Percentiles rank a stretch among this genome's conserved stretches.
Evolutionary conservation across 2,888 invertebrate genomes (phyloP).

Genomic region (Amphiduros pacificus): DNA sequence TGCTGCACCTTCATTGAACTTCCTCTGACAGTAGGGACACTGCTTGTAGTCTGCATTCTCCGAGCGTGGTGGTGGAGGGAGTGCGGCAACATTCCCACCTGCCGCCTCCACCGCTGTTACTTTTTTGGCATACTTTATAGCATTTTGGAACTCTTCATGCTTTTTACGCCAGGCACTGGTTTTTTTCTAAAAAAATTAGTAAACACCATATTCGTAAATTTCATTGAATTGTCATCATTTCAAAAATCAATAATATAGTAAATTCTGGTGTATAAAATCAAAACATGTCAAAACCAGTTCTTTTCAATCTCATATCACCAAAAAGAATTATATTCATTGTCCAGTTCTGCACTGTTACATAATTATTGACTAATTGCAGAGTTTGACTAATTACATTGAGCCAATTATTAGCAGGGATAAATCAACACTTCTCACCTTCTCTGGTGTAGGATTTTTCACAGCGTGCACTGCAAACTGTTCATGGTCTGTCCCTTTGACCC

Average conservation of each 20-base stretch:
- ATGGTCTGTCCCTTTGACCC: conserved; percentile 81
- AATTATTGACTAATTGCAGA: too few species aligned
- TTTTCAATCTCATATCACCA: too few species aligned
- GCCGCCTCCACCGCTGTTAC: conserved; percentile 43
- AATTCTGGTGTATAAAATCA: too few species aligned
- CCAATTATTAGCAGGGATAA: too few species aligned
- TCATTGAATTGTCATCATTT: background rate
- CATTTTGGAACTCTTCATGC: conserved; percentile 51
- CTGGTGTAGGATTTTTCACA: background rate
- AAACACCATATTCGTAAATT: background rate
- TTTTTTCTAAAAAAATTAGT: conserved; percentile 24
- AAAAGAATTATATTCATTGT: too few species aligned
- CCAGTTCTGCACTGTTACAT: too few species aligned
- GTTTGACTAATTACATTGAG: too few species aligned
- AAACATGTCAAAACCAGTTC: too few species aligned
- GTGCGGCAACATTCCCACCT: conserved; percentile 83
- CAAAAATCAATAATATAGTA: background rate
- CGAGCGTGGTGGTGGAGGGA: conserved; percentile 73
- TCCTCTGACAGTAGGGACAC: conserved; percentile 84
- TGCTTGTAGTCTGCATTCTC: conserved; percentile 87
- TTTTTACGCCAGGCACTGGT: conserved; percentile 49
- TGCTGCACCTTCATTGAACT: conserved; percentile 78
- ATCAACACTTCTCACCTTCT: too few species aligned
- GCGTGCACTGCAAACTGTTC: conserved; percentile 70
- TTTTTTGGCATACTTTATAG: conserved; percentile 54